phyloP scores from a whole-genome alignment of 2,797 vertebrate species.

The Menidia menidia region DNA sequence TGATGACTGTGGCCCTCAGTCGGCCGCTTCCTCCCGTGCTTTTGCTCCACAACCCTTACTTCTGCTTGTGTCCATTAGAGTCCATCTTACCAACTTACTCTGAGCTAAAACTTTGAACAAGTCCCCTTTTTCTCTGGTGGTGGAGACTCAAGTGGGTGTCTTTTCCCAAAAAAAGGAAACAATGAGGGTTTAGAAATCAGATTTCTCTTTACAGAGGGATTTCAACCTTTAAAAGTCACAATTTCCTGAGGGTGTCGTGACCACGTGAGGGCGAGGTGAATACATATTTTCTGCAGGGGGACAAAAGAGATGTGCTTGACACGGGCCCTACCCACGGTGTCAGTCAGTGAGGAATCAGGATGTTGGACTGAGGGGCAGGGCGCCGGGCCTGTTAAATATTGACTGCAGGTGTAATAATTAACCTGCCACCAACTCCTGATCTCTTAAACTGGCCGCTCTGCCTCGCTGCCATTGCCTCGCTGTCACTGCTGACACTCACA shows the following conservation, averaged over 20 bases:
- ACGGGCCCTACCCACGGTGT: conserved; percentile 69
- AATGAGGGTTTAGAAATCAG: background rate
- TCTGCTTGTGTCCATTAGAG: conserved; percentile 28
- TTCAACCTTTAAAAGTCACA: background rate
- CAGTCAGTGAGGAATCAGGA: conserved; percentile 80
- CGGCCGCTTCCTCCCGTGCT: conserved; percentile 42
- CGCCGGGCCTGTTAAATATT: conserved; percentile 85
- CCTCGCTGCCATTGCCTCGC: conserved; percentile 70
- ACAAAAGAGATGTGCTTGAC: conserved; percentile 70
- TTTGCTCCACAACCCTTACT: conserved; percentile 58
- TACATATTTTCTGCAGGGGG: conserved; percentile 45
- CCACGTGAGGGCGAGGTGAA: conserved; percentile 20
- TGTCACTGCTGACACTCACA: conserved; percentile 53
- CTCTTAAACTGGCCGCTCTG: conserved; percentile 80
- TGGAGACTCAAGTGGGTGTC: background rate
- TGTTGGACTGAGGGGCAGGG: conserved; percentile 85
- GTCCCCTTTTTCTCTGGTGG: background rate
- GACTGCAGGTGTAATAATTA: conserved; percentile 85
- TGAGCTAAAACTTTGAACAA: background rate
- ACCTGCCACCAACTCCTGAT: conserved; percentile 76
- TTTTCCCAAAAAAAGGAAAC: background rate
- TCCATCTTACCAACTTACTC: background rate
- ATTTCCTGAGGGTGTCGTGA: background rate
- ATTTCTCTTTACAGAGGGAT: background rate
- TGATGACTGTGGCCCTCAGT: conserved; percentile 53